Evolutionary conservation across 2,888 invertebrate species (phyloP), one percentile per base, ranked within the genome.

Genomic region (Polyploca ridens): DNA sequence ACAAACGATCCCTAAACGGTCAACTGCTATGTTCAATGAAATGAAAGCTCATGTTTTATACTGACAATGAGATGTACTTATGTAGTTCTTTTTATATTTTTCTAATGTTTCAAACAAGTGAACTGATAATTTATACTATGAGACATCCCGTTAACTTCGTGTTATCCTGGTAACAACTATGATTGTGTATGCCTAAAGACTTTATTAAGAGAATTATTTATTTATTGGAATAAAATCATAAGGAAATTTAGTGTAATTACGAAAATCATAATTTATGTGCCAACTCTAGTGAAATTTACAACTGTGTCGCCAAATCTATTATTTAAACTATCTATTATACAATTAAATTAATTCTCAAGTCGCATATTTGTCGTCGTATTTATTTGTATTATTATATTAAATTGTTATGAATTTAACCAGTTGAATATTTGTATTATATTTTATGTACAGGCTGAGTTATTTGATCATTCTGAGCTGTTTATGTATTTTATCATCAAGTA

Each of bases 391-490:
- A 72, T 76, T 71, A 82, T 78, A 66, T 41, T 13, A 77, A 80
- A 82, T 82, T 82, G 85, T 86, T 87, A 85, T 82, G 64, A 64
- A 78, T 76, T 80, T 79, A 72, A 74, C 76, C 82, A 77, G 76
- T 84, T 84, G 82, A 75, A 78, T 65, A 76, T 75, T 81, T 81
- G 80, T 72, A 78, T 75, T 75, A 86, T 86, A 87, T 88, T 89
- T 86, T 90, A 88, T 87, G 81, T 85, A 86, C 84, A 78, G 84
- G 83, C 88, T 90, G 85, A 84, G 86, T 89, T 87, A 78, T 82
- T 78, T 75, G 76, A 79, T 83, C 77, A 79, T 81, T 10, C 41
- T 27, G 13, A 44, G 41, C 19, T 79, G 78, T 79, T 76, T 81
- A 78, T 82, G 78, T 85, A 79, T 80, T 77, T 75, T 78, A 81